Evolutionary conservation across 2,113 vertebrate species (phyloP).

Genomic region (Macquaria australasica): DNA sequence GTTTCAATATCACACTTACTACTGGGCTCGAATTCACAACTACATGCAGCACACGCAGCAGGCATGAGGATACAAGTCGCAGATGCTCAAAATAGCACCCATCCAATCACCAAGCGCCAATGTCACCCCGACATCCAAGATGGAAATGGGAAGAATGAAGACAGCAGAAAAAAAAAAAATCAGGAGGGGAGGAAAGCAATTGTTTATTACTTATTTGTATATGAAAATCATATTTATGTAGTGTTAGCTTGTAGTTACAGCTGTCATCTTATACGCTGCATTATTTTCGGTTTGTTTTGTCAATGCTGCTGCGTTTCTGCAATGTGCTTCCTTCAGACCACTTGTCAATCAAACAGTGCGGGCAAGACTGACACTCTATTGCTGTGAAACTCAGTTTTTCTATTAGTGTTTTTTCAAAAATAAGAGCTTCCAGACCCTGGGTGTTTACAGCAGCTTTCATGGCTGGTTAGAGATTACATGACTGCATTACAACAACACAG

Average conservation of each 20-base stretch:
- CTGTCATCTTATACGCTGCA: not conserved
- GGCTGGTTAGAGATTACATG: not conserved
- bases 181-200: not conserved
- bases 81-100: slow-evolving; percentile 45
- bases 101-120: slow-evolving; percentile 50
- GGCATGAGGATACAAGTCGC: slow-evolving; percentile 12
- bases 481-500: not conserved
- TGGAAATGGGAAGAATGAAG: not conserved
- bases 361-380: not conserved
- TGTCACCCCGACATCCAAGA: slow-evolving; percentile 49
- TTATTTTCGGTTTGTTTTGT: not conserved
- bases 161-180: not conserved
- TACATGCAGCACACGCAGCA: slow-evolving; percentile 8
- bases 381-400: not conserved
- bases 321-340: not conserved
- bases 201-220: not conserved
- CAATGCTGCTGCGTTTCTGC: not conserved
- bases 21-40: slow-evolving; percentile 7
- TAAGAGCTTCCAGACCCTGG: not conserved
- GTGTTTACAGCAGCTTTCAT: not conserved
- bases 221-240: not conserved
- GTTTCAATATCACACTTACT: slow-evolving; percentile 5
- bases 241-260: not conserved
- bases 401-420: too few species aligned
- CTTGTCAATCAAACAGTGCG: not conserved